A percentile compares a stretch with the other conserved stretches of the same genome.
phyloP scores from a whole-genome alignment of 2,888 invertebrate species.

The Aromia moschata region DNA sequence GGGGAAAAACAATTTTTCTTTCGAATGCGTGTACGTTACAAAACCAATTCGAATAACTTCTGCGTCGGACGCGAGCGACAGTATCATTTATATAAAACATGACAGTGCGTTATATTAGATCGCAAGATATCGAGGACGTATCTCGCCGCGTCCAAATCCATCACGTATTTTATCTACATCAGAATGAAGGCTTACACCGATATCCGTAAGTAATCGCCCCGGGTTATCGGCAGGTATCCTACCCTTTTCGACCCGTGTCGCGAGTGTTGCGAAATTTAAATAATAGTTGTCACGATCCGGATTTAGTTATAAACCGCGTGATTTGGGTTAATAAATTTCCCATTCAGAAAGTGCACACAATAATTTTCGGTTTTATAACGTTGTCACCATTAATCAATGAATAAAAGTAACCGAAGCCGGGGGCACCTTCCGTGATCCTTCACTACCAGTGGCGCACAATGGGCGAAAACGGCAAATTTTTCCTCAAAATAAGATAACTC shows the following conservation, averaged over 20 bases:
- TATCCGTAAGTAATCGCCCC: slow-evolving; percentile 6
- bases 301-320: not conserved
- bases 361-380: no score
- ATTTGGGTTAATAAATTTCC: not conserved
- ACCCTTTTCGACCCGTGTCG: not conserved
- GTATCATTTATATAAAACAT: slow-evolving; percentile 22
- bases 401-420: no score
- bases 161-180: slow-evolving; percentile 25
- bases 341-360: not conserved
- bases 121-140: slow-evolving; percentile 22
- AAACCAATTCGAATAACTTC: not conserved
- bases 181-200: slow-evolving; percentile 6
- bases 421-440: no score
- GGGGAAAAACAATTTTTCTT: not conserved
- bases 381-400: no score
- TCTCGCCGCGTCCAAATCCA: slow-evolving; percentile 21
- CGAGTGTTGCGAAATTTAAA: not conserved
- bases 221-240: not conserved
- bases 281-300: not conserved
- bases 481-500: no score
- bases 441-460: no score
- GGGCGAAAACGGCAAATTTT: no score
- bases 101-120: slow-evolving; percentile 16
- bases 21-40: not conserved
- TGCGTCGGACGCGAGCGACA: not conserved